Percentiles rank a stretch among this genome's conserved stretches.
Evolutionary conservation across 2,113 vertebrate genomes (phyloP).

Genomic region (Istiophorus platypterus): DNA sequence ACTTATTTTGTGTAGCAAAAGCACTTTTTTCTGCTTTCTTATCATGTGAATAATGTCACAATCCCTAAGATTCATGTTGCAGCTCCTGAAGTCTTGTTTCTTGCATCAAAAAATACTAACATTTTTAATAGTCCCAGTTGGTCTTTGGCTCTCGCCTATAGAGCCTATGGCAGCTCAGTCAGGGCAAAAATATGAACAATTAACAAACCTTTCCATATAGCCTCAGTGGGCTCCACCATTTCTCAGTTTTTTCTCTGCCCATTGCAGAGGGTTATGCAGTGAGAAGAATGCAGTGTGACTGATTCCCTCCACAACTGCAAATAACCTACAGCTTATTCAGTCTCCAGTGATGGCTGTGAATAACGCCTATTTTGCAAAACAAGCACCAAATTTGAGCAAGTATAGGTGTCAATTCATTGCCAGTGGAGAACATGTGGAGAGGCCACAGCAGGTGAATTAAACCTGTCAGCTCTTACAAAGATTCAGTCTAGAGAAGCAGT

Average conservation of each 20-base stretch:
- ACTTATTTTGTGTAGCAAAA: too few species aligned
- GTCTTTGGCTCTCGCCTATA: too few species aligned
- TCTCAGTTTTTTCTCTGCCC: neutral
- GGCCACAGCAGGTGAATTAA: neutral
- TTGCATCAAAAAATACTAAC: conserved; percentile 1
- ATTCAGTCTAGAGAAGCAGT: neutral
- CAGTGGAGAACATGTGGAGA: neutral
- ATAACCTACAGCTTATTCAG: neutral
- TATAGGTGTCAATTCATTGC: neutral
- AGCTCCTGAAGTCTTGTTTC: neutral
- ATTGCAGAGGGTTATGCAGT: neutral
- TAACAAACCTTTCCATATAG: too few species aligned
- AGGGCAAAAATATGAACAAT: too few species aligned
- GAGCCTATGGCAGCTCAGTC: too few species aligned
- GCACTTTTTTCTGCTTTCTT: too few species aligned
- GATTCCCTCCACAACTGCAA: neutral
- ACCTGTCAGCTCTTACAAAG: conserved; percentile 16
- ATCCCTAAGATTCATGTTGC: too few species aligned
- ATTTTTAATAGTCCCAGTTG: neutral
- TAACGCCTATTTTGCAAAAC: conserved; percentile 27
- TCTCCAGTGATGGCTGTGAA: conserved; percentile 16
- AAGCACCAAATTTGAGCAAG: neutral
- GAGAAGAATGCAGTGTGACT: neutral
- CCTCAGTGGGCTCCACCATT: too few species aligned
- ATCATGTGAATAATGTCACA: too few species aligned